Conservation (phyloP, 1,140 invertebrate species). For the Frieseomelitta varia region DNA sequence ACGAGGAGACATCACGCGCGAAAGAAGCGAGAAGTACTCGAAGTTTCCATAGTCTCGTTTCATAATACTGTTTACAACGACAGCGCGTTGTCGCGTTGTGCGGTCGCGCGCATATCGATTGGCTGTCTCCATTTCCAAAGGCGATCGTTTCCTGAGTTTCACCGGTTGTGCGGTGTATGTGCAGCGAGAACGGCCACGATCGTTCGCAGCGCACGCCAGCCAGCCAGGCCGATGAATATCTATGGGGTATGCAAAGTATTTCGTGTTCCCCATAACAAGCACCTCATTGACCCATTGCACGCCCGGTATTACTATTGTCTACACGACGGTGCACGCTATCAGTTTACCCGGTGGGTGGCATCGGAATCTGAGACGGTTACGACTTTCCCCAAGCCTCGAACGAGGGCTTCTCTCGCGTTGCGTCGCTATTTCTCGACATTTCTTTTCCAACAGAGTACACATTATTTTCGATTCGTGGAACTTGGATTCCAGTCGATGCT, state of each 20-base stretch:
- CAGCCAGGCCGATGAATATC: conserved; percentile 78
- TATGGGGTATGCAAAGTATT: conserved; percentile 80
- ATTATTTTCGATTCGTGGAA: neutral
- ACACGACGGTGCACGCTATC: conserved; percentile 70
- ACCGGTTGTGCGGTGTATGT: neutral
- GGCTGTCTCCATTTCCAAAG: conserved; percentile 46
- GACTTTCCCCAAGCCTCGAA: conserved; percentile 49
- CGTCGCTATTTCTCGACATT: neutral
- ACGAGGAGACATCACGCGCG: neutral
- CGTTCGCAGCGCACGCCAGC: conserved; percentile 40
- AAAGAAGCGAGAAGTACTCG: neutral
- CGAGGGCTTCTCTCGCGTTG: conserved; percentile 5
- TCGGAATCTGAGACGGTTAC: conserved; percentile 69
- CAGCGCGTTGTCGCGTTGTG: neutral
- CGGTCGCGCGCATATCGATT: conserved; percentile 34
- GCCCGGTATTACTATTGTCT: conserved; percentile 69
- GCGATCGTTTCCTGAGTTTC: conserved; percentile 57
- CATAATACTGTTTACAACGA: conserved; percentile 29
- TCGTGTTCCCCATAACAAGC: conserved; percentile 80
- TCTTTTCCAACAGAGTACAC: neutral
- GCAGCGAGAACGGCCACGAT: neutral
- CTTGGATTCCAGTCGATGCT: too few species aligned
- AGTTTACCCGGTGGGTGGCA: conserved; percentile 76
- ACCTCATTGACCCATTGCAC: conserved; percentile 80
- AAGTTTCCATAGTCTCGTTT: conserved; percentile 6